A percentile compares a stretch with the other conserved stretches of the same genome.
phyloP scores from a whole-genome alignment of 1,140 invertebrate species.

The Wiebesia pumilae region DNA sequence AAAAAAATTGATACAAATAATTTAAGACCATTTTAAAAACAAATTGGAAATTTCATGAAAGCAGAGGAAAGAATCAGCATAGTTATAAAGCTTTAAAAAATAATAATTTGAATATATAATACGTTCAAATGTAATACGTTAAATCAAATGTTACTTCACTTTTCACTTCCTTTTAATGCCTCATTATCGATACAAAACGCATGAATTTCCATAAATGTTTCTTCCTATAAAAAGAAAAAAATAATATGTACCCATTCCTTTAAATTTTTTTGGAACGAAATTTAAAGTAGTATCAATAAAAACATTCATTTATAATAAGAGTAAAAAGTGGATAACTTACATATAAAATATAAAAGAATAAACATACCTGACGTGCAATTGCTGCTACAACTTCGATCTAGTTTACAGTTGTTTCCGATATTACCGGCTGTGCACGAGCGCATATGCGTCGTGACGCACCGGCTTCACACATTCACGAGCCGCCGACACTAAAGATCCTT shows the following conservation, averaged over 20 bases:
- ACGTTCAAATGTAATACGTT: background rate
- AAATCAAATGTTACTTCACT: background rate
- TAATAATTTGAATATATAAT: background rate
- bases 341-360: background rate
- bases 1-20: no score
- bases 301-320: background rate
- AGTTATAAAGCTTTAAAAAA: no score
- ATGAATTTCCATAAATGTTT: background rate
- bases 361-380: conserved; percentile 18
- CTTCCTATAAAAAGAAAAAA: background rate
- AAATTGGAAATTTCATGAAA: no score
- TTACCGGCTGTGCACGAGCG: background rate
- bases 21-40: no score
- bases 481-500: background rate
- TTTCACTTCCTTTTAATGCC: background rate
- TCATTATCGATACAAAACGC: background rate
- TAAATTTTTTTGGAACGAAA: no score
- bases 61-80: no score
- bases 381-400: background rate
- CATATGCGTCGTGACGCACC: conserved; percentile 28
- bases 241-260: no score
- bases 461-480: background rate
- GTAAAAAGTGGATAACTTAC: background rate
- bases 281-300: no score
- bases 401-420: conserved; percentile 41